phyloP scores from a whole-genome alignment of 2,888 invertebrate species.

The Tortrix viridana region DNA sequence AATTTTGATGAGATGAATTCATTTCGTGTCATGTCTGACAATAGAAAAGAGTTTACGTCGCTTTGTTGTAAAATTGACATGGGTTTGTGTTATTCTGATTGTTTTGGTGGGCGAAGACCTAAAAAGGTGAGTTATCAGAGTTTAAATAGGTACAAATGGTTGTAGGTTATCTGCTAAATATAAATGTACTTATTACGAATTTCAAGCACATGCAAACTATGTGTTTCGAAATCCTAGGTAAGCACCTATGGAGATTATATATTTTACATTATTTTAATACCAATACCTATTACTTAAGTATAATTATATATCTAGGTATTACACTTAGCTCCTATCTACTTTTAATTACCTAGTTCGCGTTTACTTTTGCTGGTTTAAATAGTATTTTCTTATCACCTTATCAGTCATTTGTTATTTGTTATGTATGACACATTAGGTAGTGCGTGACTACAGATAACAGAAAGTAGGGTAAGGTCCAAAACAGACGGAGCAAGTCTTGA shows the following conservation, averaged over 20 bases:
- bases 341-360: no score
- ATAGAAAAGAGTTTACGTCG: conserved; percentile 46
- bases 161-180: no score
- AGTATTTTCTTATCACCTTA: not conserved
- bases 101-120: conserved; percentile 51
- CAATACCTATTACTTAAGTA: no score
- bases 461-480: conserved; percentile 73
- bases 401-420: no score
- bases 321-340: no score
- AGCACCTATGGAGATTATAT: no score
- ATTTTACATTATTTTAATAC: no score
- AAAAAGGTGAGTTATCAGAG: conserved; percentile 53
- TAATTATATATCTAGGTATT: no score
- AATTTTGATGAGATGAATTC: conserved; percentile 12
- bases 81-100: conserved; percentile 68
- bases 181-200: no score
- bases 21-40: conserved; percentile 54
- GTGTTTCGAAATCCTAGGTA: no score
- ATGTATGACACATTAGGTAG: conserved; percentile 33
- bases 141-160: not conserved
- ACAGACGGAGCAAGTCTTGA: no score
- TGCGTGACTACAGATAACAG: conserved; percentile 56
- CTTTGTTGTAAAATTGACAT: conserved; percentile 55
- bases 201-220: no score
- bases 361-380: not conserved